These are phyloP conservation scores for Isaurus tuberculatus DNA, from an alignment of 92 coral and sea anemone genomes.

Conservation along the genomic window DNA sequence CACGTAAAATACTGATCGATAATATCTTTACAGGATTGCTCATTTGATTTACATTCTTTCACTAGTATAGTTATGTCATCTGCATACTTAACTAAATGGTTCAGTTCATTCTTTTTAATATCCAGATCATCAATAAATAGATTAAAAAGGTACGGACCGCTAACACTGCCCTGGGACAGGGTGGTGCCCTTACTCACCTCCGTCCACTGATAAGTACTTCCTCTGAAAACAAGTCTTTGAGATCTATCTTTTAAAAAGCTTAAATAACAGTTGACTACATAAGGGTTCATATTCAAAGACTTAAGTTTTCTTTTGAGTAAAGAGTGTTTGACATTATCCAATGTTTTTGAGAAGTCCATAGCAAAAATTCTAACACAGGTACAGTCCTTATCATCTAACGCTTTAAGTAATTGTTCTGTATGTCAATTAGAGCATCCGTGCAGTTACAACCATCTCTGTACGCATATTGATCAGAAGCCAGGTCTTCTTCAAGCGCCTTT, in stretches of 20 bases:
- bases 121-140: constrained; percentile 18
- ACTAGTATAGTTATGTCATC: constrained; percentile 27
- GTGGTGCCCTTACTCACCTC: neutral
- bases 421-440: constrained; percentile 28
- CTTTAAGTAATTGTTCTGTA: constrained; percentile 24
- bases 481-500: constrained; percentile 26
- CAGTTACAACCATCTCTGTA: constrained; percentile 37
- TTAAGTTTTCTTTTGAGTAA: neutral
- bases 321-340: constrained; percentile 19
- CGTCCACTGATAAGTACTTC: neutral
- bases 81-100: constrained; percentile 29
- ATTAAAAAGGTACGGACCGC: constrained; percentile 11
- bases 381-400: constrained; percentile 20
- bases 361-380: constrained; percentile 27
- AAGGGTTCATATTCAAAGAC: neutral
- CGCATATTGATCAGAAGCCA: constrained; percentile 28
- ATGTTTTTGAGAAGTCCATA: constrained; percentile 18
- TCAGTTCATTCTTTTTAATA: constrained; percentile 19
- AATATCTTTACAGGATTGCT: constrained; percentile 3
- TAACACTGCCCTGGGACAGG: constrained; percentile 6
- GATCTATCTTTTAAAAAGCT: constrained; percentile 2
- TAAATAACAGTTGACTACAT: constrained; percentile 4
- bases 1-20: constrained; percentile 13
- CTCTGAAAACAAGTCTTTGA: constrained; percentile 19
- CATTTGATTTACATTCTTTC: constrained; percentile 22